Conservation (phyloP, 2,888 invertebrate species). For the Tethea ocularis region DNA sequence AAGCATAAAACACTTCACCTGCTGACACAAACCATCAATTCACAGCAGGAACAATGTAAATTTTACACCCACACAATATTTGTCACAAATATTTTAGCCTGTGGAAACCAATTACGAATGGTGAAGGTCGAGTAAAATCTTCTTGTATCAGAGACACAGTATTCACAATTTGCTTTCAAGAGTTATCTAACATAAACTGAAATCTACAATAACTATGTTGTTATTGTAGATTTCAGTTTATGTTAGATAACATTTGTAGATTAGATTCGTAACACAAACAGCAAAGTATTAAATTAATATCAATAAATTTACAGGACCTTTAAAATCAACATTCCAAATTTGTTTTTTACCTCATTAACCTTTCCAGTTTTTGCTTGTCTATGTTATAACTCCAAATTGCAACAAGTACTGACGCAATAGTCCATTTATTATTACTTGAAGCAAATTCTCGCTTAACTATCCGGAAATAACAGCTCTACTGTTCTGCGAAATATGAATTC, state of each 20-base stretch:
- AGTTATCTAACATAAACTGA: background rate
- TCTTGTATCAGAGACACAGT: constrained; percentile 8
- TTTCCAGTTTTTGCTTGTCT: background rate
- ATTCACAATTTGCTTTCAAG: background rate
- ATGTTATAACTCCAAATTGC: background rate
- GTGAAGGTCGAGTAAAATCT: constrained; percentile 11
- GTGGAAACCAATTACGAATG: constrained; percentile 11
- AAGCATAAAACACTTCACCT: constrained; percentile 23
- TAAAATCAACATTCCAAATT: background rate
- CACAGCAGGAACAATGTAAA: constrained; percentile 19
- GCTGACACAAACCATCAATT: constrained; percentile 35
- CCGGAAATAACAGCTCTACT: background rate
- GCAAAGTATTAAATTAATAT: background rate
- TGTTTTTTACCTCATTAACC: constrained; percentile 3
- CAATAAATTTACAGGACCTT: background rate
- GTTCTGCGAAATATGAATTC: background rate
- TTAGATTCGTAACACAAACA: too few relatives aligned
- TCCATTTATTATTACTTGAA: background rate
- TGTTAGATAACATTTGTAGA: too few relatives aligned
- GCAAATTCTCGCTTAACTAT: background rate
- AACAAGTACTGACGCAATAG: background rate
- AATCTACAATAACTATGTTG: background rate
- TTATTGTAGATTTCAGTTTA: too few relatives aligned
- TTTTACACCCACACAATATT: constrained; percentile 27
- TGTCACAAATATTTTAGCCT: constrained; percentile 18